Base-by-base conservation (phyloP, 1,140 invertebrate species). In the Bombyx mandarina region DNA sequence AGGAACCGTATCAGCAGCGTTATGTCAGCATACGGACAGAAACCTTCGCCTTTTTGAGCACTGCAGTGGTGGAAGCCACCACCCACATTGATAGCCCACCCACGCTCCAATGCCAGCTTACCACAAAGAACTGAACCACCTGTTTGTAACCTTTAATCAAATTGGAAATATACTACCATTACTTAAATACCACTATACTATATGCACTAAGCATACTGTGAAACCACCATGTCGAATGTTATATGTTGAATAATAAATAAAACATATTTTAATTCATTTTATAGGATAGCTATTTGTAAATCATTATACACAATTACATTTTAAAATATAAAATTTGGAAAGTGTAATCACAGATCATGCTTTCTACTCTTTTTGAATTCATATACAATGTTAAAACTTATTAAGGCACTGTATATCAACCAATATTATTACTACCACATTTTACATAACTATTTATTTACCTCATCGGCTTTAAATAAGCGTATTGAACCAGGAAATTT, bases 1-100 rank as follows among this genome's bases (percentile, higher is more conserved):
- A 96, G 73, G 69, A 92, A 93, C 53, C 90, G 88, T 9, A 97
- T 89, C 0, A 95, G 82, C 46, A 97, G 77, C 1, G 94, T 95
- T 45, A 97, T 96, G 79, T 97, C 96, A 7, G 95, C 95, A 84
- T 97, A 97, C 1, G 93, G 90, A 88, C 95, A 97, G 84, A 97
- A 97, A 3, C 96, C 96, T 6, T 94, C 95, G 2, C 95, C 95
- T 61, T 88, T 86, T 45, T 91, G 82, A 4, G 89, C 87, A 59
- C 91, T 92, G 77, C 94, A 96, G 76, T 97, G 95, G 82, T 95
- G 94, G 77, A 95, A 95, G 3, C 96, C 96, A 45, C 96, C 96
- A 5, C 96, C 96, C n/a, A 97, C 90, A 79, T 97, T 97, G 45
- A 97, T 94, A 0, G 95, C 92, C 95, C 95, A 97, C 1, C 94